Evolutionary conservation across 2,888 invertebrate genomes (phyloP).

Genomic region (Agrotis clavis): DNA sequence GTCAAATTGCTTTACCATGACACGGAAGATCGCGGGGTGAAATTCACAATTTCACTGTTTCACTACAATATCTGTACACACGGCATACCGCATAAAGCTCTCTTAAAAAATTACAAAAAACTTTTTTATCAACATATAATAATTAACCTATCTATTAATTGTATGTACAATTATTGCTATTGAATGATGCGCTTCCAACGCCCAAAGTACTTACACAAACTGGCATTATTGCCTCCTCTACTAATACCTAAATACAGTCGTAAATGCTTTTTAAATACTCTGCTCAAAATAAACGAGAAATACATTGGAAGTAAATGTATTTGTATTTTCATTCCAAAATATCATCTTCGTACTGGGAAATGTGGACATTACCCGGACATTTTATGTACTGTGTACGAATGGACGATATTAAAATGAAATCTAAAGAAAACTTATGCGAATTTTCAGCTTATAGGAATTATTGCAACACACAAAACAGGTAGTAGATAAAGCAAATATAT

Average conservation of each 20-base stretch:
- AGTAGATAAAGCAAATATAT: constrained; percentile 1
- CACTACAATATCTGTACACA: constrained; percentile 83
- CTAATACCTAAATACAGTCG: constrained; percentile 78
- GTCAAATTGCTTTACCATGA: constrained; percentile 75
- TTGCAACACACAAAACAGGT: constrained; percentile 4
- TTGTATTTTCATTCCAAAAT: constrained; percentile 15
- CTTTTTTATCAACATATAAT: constrained; percentile 84
- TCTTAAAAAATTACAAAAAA: constrained; percentile 90
- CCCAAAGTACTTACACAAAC: constrained; percentile 79
- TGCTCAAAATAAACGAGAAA: constrained; percentile 67
- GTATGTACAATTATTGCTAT: constrained; percentile 91
- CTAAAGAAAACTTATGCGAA: neutral
- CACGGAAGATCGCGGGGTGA: constrained; percentile 83
- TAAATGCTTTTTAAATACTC: constrained; percentile 72
- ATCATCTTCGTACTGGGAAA: constrained; percentile 46
- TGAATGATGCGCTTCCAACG: constrained; percentile 89
- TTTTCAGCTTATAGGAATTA: constrained; percentile 5
- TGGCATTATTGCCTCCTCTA: constrained; percentile 86
- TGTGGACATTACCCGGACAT: constrained; percentile 48
- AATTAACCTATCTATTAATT: constrained; percentile 88
- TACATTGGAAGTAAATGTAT: constrained; percentile 10
- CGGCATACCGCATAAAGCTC: constrained; percentile 88
- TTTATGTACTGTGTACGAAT: constrained; percentile 57
- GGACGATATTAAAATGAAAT: constrained; percentile 34
- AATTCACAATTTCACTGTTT: constrained; percentile 88